Percentiles rank a stretch among this genome's conserved stretches.
phyloP scores from a whole-genome alignment of 2,797 vertebrate genomes.

The Hyperoplus lanceolatus region DNA sequence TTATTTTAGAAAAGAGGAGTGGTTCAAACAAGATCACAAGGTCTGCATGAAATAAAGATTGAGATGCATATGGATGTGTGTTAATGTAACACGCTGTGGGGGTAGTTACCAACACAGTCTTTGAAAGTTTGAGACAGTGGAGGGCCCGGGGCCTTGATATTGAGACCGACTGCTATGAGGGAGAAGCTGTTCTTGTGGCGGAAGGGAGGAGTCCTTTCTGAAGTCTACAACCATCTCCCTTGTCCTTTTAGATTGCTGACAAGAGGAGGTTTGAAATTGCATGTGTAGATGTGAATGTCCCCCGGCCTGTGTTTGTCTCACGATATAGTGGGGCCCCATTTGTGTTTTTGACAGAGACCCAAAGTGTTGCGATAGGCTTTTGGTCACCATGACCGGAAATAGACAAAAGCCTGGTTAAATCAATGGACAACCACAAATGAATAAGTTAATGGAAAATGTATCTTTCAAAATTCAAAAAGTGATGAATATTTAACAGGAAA shows the following conservation, averaged over 20 bases:
- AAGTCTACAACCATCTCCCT: no score
- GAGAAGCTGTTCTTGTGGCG: no score
- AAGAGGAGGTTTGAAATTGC: slow-evolving; percentile 37
- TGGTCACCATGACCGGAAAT: slow-evolving; percentile 13
- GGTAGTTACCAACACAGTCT: no score
- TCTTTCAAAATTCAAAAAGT: not conserved
- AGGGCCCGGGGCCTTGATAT: no score
- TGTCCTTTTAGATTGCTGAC: not conserved
- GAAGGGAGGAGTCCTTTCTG: no score
- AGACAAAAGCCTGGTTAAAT: not conserved
- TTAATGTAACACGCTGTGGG: no score
- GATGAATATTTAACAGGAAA: not conserved
- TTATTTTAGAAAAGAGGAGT: no score
- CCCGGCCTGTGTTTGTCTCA: not conserved
- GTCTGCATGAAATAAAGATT: no score
- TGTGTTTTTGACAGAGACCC: slow-evolving; percentile 20
- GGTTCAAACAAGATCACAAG: no score
- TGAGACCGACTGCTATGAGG: no score
- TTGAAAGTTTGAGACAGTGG: no score
- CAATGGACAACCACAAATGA: not conserved
- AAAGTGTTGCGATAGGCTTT: slow-evolving; percentile 26
- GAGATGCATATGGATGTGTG: no score
- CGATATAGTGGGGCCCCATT: slow-evolving; percentile 6
- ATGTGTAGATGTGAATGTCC: slow-evolving; percentile 20
- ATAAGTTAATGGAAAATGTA: not conserved